Evolutionary conservation across 2,797 vertebrate species (phyloP), one percentile per base, ranked within the genome.

Genomic region (Sebastiscus albofasciatus): DNA sequence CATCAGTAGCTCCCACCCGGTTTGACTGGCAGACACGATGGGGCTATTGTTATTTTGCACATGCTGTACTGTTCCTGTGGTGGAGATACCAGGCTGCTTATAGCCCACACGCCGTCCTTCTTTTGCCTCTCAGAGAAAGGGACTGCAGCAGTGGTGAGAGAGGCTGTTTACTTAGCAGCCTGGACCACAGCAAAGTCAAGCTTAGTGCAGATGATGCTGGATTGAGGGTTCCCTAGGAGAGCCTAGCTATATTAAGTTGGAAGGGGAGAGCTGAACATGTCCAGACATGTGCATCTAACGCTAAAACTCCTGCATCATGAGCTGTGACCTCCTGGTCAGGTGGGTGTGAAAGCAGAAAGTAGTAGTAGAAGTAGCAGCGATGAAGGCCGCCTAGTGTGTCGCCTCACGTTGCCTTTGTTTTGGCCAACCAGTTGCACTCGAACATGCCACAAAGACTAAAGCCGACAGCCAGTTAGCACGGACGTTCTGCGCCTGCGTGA

Each of bases 1-100:
- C 75, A 78, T 88, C 81, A 84, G 62, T 31, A 82, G 73, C 52
- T 87, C 83, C 64, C 46, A 49, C 46, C 16, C 73, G 26, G 6
- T 88, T 90, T 85, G 81, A 90, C 56, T 84, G 84, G 73, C 84
- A 89, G 79, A 60, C 69, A 82, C 79, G 72, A 75, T 81, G 77
- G 82, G 86, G 80, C 91, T 87, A 83, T 93, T 95, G 91, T 94
- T 94, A 86, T 93, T 91, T 88, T 83, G 89, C 92, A 94, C 91
- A 89, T 89, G 83, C 87, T 92, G 93, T 94, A 81, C 92, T 26
- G 58, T 91, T 90, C 81, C 79, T 80, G 54, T 86, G 79, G 81
- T 79, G 83, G 81, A 85, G 90, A 90, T 86, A 83, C 82, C 81
- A 83, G 72, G 79, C 81, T 85, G 56, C 76, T 85, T 72, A 24